Evolutionary conservation across 2,888 invertebrate genomes (phyloP), one percentile per base, ranked within the genome.

Genomic region (Prosapia bicincta): DNA sequence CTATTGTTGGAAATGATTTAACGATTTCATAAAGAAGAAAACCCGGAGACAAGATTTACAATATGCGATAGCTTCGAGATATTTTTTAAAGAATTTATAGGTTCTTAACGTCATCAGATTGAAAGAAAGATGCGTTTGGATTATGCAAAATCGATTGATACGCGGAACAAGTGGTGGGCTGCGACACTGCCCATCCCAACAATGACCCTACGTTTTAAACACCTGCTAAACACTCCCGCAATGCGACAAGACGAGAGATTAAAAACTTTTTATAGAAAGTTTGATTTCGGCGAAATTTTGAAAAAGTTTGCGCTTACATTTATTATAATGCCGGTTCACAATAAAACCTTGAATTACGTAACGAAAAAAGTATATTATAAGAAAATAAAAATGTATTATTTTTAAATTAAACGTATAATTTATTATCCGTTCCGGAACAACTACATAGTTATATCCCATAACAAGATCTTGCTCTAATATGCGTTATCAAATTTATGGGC

Each of bases 181-280:
- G 54, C 54, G 54, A 54, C 54, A 54, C 54, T 54, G 54, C 54
- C 54, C 54, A 54, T 54, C 54, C 54, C 54, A 54, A 54, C 54
- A 54, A 54, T 54, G 54, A 54, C 54, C 54, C 20, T 54, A 54
- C 54, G 54, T 20, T n/a, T 30, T 54, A 54, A 54, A 54, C 54
- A 54, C 54, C 54, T 54, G 54, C 54, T 54, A 10, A 54, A 54
- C n/a, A 3, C n/a, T 20, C 2, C 20, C 13, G 38, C 38, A 54
- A 54, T 54, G 54, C 54, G 54, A 5, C 54, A 54, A 54, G 54
- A 54, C 54, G 7, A 1, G 10, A 6, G 20, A 54, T 54, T 54
- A 54, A 20, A 20, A 54, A 54, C 13, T 3, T 54, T 20, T 20
- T n/a, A 54, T 54, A 20, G 54, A 54, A 20, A 6, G 30, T 30